Conservation (phyloP, 1,140 invertebrate species). For the Drosophila fuyamai region DNA sequence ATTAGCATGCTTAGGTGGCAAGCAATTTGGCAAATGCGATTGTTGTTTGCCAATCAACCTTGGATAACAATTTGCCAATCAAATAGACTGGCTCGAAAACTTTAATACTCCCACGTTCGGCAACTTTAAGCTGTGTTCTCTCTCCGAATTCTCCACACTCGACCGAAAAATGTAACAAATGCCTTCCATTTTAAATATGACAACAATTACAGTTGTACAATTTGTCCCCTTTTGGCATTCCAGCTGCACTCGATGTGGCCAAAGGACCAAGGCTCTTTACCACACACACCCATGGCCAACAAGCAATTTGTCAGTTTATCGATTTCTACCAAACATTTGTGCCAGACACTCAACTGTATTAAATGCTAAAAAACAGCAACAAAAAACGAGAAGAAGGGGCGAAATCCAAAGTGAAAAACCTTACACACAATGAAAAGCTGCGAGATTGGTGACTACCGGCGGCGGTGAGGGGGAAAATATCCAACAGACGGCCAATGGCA, state of each 20-base stretch:
- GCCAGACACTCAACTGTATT: constrained; percentile 83
- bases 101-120: constrained; percentile 3
- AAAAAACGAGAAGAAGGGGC: constrained; percentile 19
- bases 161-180: constrained; percentile 71
- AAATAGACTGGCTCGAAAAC: constrained; percentile 1
- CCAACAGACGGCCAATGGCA: constrained; percentile 73
- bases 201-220: constrained; percentile 82
- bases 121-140: constrained; percentile 10
- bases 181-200: constrained; percentile 80
- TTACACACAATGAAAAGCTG: constrained; percentile 82
- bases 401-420: constrained; percentile 76
- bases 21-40: constrained; percentile 15
- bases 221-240: constrained; percentile 77
- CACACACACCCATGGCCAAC: constrained; percentile 64
- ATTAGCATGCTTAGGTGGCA: constrained; percentile 2
- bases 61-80: not conserved
- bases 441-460: constrained; percentile 35
- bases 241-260: constrained; percentile 53
- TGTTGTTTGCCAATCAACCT: constrained; percentile 4
- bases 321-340: constrained; percentile 84
- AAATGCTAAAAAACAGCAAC: constrained; percentile 83
- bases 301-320: constrained; percentile 84
- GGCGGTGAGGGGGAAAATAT: constrained; percentile 8
- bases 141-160: not conserved
- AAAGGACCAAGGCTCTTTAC: constrained; percentile 66